Base-by-base conservation (phyloP, 2,797 vertebrate species). In the Gymnoscopelus braueri region DNA sequence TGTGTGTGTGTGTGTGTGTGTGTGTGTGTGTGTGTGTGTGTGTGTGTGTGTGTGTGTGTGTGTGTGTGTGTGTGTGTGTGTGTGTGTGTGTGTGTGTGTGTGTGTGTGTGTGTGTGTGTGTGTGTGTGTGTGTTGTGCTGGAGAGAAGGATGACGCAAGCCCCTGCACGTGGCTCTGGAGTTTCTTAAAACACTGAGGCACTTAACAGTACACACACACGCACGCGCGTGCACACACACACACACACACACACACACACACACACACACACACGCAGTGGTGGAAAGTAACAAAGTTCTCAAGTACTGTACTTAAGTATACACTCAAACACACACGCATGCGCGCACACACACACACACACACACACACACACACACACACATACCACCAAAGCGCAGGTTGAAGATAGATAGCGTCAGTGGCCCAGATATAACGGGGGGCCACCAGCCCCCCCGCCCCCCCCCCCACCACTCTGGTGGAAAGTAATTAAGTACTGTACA, bases 361-460 rank as follows among this genome's bases (percentile, higher is more conserved):
- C 68, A 67, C 29, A 67, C 78, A 80, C 63, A 74, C 66, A 80
- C 68, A 68, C 69, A 55, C 51, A 51, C 75, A 81, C 74, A 76
- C 69, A 49, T 60, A 63, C 11, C 63, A 65, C 64, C 79, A 74
- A 73, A 82, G 77, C 77, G 53, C 57, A n/a, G 24, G 6, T 8
- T 5, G 47, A 58, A 71, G 88, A 91, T 86, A 71, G 88, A 91
- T 86, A 84, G 60, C 55, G 44, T 51, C 72, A 80, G 80, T 67
- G 51, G 74, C 29, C 19, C 63, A 70, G 85, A 89, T 87, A 82
- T 53, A 50, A 47, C 50, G 2, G 70, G 78, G 2, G 26, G 26
- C 26, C 26, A 29, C 26, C 26, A 29, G 26, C 26, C 26, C 26
- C n/a, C n/a, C n/a, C n/a, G n/a, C n/a, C n/a, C n/a, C n/a, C n/a